Conservation (phyloP, 2,888 invertebrate species). For the Apodemia hepburni region DNA sequence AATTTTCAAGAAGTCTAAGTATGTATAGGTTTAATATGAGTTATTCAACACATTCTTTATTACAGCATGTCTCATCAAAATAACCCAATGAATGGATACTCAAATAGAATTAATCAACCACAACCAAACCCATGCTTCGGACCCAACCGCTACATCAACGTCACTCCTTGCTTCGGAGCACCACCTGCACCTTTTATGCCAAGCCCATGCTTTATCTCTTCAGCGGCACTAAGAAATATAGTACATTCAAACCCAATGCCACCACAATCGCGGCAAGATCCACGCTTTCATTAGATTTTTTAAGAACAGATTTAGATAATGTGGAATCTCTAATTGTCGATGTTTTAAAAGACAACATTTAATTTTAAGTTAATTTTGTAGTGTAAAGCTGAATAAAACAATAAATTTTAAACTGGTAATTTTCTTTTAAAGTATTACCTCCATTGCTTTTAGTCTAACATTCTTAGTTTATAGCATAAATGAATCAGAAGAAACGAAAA, state of each 20-base stretch:
- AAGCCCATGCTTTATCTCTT: slow-evolving; percentile 42
- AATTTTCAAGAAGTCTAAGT: no score
- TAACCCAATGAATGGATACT: slow-evolving; percentile 32
- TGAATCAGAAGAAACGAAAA: no score
- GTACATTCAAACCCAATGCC: not conserved
- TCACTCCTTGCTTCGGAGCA: slow-evolving; percentile 29
- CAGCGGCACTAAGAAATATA: not conserved
- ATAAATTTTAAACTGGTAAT: no score
- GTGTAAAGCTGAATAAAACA: no score
- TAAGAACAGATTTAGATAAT: no score
- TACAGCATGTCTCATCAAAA: slow-evolving; percentile 59
- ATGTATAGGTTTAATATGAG: no score
- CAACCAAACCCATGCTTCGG: slow-evolving; percentile 17
- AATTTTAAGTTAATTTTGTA: no score
- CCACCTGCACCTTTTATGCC: slow-evolving; percentile 26
- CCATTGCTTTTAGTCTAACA: no score
- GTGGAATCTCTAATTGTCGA: no score
- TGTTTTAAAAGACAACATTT: no score
- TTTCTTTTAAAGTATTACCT: no score
- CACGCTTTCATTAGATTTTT: not conserved
- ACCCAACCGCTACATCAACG: slow-evolving; percentile 10
- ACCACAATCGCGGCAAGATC: not conserved
- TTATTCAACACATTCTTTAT: slow-evolving; percentile 23
- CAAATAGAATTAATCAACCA: slow-evolving; percentile 23
- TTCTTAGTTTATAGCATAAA: no score